phyloP scores from a whole-genome alignment of 2,797 vertebrate genomes.

The Gadopsis marmoratus region DNA sequence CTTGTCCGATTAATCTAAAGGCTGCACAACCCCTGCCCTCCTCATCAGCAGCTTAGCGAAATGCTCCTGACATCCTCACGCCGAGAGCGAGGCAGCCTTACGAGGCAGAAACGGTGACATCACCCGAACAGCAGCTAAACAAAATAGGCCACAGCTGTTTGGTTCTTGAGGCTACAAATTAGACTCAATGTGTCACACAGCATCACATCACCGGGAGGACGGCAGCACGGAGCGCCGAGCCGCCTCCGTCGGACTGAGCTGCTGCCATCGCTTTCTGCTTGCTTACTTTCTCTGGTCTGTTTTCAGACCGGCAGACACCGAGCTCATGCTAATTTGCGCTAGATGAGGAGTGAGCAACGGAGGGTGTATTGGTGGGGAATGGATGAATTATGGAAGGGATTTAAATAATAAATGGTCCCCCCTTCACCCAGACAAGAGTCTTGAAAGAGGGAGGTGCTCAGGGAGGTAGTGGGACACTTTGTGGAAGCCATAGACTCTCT shows the following conservation, averaged over 20 bases:
- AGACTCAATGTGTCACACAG: slow-evolving; percentile 93
- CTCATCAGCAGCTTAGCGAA: slow-evolving; percentile 73
- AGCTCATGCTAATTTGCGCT: slow-evolving; percentile 68
- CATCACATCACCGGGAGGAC: slow-evolving; percentile 89
- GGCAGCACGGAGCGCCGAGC: slow-evolving; percentile 65
- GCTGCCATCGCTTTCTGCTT: slow-evolving; percentile 40
- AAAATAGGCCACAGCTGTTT: slow-evolving; percentile 95
- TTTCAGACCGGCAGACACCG: slow-evolving; percentile 54
- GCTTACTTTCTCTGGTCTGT: slow-evolving; percentile 46
- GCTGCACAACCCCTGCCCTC: slow-evolving; percentile 67
- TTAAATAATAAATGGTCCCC: slow-evolving; percentile 80
- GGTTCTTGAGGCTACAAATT: slow-evolving; percentile 92
- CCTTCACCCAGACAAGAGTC: slow-evolving; percentile 59
- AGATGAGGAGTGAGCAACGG: slow-evolving; percentile 42
- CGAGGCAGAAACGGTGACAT: slow-evolving; percentile 88
- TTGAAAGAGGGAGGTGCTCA: slow-evolving; percentile 50
- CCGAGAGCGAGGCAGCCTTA: slow-evolving; percentile 87
- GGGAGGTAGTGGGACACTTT: slow-evolving; percentile 64
- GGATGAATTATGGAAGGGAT: slow-evolving; percentile 80
- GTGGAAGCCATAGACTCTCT: slow-evolving; percentile 53
- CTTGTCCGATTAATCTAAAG: slow-evolving; percentile 67
- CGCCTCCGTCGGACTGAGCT: slow-evolving; percentile 58
- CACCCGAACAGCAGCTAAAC: slow-evolving; percentile 82
- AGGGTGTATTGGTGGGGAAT: slow-evolving; percentile 63
- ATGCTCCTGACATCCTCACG: slow-evolving; percentile 86